Base-by-base conservation (phyloP, 2,888 invertebrate species). In the Agrochola lychnidis region DNA sequence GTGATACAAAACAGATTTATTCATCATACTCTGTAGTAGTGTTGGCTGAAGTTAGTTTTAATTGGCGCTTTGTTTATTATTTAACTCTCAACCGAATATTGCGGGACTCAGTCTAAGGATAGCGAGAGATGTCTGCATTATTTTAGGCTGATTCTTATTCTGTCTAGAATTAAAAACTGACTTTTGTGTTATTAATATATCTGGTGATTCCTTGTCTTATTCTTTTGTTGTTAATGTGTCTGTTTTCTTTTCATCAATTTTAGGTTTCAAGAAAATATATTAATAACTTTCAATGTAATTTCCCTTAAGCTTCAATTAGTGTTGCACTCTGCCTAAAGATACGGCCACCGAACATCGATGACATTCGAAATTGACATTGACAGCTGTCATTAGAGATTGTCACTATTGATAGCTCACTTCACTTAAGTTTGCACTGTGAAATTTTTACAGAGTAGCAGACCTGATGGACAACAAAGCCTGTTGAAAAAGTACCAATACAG, bases 31-130 rank as follows among this genome's bases (percentile, higher is more conserved):
- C 68, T 68, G 59, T 73, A 70, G 81, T 67, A 63, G 59, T 63
- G 67, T 67, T 42, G 62, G 81, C 75, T 77, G 80, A 76, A 85
- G 89, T 86, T 89, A 89, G 87, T 88, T 91, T 84, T 90, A 90
- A 91, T 92, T 91, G 92, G 90, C 88, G 81, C 71, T n/a, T 0
- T 91, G 91, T 91, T 92, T 91, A 90, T 90, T 91, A 84, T 90
- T 83, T 76, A 66, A 79, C 87, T 87, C 86, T 92, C 91, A 89
- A 89, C 91, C 89, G 89, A 81, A 83, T 86, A 75, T 72, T 77
- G 70, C 80, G 53, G 70, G 84, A 87, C 80, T 82, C 70, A 76
- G 81, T 67, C 72, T 76, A 70, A 68, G 67, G 80, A 70, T 76
- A 76, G 59, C 42, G 69, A 76, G 72, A 73, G 51, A 69, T 30